Percentiles rank a stretch among this genome's conserved stretches.
phyloP scores from a whole-genome alignment of 2,797 vertebrate genomes.

The Rhinichthys osculus region DNA sequence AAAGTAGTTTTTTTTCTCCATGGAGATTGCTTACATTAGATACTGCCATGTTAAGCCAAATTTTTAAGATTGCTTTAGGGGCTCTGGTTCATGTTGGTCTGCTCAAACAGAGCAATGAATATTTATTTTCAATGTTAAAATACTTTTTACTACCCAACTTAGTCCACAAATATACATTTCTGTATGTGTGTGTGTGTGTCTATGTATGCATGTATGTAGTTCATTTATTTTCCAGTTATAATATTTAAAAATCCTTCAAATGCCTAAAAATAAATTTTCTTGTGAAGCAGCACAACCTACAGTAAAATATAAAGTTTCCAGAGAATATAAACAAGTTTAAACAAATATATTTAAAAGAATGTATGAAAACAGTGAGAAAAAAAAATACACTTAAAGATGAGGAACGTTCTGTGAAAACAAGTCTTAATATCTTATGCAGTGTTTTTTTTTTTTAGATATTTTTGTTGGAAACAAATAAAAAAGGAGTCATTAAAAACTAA shows the following conservation, averaged over 20 bases:
- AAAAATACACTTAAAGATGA: not conserved
- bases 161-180: not conserved
- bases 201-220: not conserved
- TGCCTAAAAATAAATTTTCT: not conserved
- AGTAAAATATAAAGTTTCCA: not conserved
- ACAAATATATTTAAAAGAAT: not conserved
- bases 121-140: constrained; percentile 10
- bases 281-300: not conserved
- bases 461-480: not conserved
- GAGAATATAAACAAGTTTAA: not conserved
- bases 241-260: not conserved
- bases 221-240: not conserved
- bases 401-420: not conserved
- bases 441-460: not conserved
- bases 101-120: not conserved
- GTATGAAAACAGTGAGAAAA: not conserved
- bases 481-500: not conserved
- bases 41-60: not conserved
- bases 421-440: not conserved
- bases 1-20: not conserved
- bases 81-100: not conserved
- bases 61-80: not conserved
- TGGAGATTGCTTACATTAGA: not conserved
- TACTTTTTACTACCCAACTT: not conserved
- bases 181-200: not conserved